Percentiles rank a stretch among this genome's conserved stretches.
phyloP scores from a whole-genome alignment of 23 tunicate genomes.

The Styela plicata region DNA sequence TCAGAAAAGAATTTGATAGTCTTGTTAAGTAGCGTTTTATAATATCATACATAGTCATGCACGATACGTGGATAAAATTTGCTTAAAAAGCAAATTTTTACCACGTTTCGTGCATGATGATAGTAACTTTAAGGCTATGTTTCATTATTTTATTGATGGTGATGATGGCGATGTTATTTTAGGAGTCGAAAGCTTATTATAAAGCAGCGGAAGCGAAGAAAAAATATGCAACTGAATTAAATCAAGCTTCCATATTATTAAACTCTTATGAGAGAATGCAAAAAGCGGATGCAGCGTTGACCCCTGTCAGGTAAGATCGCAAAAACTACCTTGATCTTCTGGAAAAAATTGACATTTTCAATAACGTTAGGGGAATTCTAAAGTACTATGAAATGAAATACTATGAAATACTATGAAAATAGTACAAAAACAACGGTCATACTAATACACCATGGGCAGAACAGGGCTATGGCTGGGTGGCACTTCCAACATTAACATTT shows the following conservation, averaged over 20 bases:
- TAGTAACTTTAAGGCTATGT: no score
- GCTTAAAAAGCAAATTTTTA: neutral
- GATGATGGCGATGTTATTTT: neutral
- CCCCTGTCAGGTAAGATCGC: neutral
- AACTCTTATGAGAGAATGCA: conserved; percentile 54
- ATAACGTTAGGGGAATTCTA: no score
- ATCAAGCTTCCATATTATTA: conserved; percentile 52
- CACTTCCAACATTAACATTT: no score
- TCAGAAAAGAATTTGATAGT: neutral
- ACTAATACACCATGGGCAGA: no score
- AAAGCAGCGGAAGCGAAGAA: conserved; percentile 71
- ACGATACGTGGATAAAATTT: neutral
- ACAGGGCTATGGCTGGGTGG: no score
- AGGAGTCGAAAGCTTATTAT: conserved; percentile 86
- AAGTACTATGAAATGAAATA: no score
- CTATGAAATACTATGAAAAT: no score
- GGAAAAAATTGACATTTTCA: no score
- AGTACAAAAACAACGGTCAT: no score
- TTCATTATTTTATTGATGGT: neutral
- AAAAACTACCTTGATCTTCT: no score
- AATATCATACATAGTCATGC: neutral
- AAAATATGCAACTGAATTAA: conserved; percentile 65
- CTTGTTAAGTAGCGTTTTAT: neutral
- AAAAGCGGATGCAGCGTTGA: neutral
- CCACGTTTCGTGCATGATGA: neutral